A percentile compares a stretch with the other conserved stretches of the same genome.
Conservation (phyloP, 2,113 vertebrate species). For the Morone saxatilis region DNA sequence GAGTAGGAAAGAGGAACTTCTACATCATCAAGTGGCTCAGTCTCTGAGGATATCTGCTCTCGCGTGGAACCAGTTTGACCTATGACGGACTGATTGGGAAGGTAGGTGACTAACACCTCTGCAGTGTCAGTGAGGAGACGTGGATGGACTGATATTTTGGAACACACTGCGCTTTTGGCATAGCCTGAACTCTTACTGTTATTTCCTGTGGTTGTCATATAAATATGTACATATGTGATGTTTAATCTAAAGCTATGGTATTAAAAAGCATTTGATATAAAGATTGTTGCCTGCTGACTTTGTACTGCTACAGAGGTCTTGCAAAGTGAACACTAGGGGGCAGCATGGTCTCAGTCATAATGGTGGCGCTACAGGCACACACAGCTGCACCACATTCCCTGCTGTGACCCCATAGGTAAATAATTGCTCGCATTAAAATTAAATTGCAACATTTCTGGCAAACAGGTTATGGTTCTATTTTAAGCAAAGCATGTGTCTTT, state of each 20-base stretch:
- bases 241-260: constrained; percentile 43
- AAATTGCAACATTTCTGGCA: constrained; percentile 56
- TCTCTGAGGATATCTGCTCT: constrained; percentile 67
- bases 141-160: constrained; percentile 29
- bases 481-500: constrained; percentile 11
- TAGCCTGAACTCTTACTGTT: background rate
- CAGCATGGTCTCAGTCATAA: constrained; percentile 46
- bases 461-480: constrained; percentile 44
- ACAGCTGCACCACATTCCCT: constrained; percentile 42
- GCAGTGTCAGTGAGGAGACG: constrained; percentile 17
- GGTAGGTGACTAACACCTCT: constrained; percentile 50
- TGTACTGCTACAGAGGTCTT: background rate
- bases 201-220: background rate
- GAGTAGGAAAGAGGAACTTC: constrained; percentile 95
- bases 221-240: constrained; percentile 55
- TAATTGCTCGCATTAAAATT: constrained; percentile 58
- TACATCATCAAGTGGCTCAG: constrained; percentile 95
- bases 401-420: constrained; percentile 59
- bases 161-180: background rate
- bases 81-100: constrained; percentile 39
- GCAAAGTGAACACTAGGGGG: constrained; percentile 59
- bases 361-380: background rate
- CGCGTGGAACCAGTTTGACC: background rate
- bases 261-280: constrained; percentile 65
- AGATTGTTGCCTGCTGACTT: constrained; percentile 24